Evolutionary conservation across 2,797 vertebrate species (phyloP).

Genomic region (Pteronotus mesoamericanus): DNA sequence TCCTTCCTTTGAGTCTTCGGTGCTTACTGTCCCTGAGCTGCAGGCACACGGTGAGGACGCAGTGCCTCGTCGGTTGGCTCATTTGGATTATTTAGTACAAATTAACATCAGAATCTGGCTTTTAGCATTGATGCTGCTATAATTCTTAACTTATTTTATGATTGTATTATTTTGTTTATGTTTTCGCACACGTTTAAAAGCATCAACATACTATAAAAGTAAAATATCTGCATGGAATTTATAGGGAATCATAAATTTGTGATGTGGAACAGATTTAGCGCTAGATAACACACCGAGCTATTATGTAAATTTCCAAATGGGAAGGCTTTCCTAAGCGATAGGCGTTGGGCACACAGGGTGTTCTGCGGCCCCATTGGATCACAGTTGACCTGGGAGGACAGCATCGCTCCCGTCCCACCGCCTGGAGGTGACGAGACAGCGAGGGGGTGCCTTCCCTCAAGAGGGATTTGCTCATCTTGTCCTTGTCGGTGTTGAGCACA

Average conservation of each 20-base stretch:
- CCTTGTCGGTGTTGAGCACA: background rate
- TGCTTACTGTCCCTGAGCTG: rapidly evolving
- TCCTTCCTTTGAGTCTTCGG: background rate
- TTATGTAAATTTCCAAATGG: slow-evolving; percentile 43
- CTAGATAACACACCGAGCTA: background rate
- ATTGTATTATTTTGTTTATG: background rate
- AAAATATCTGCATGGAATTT: slow-evolving; percentile 30
- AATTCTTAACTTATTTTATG: background rate
- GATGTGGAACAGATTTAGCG: slow-evolving; percentile 25
- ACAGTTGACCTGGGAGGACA: background rate
- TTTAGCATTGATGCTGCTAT: background rate
- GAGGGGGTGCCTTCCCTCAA: background rate
- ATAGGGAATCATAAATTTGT: slow-evolving; percentile 47
- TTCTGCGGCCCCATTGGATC: background rate
- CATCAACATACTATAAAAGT: slow-evolving; percentile 33
- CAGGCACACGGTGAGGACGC: background rate
- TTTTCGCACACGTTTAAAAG: background rate
- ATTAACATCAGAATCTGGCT: background rate
- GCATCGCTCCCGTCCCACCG: background rate
- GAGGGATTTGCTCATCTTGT: background rate
- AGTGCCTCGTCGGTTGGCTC: background rate
- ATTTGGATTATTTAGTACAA: background rate
- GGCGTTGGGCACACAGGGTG: background rate
- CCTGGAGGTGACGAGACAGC: background rate
- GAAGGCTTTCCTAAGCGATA: slow-evolving; percentile 14